Base-by-base conservation (phyloP, 2,888 invertebrate genomes). In the Drosophila cognata region DNA sequence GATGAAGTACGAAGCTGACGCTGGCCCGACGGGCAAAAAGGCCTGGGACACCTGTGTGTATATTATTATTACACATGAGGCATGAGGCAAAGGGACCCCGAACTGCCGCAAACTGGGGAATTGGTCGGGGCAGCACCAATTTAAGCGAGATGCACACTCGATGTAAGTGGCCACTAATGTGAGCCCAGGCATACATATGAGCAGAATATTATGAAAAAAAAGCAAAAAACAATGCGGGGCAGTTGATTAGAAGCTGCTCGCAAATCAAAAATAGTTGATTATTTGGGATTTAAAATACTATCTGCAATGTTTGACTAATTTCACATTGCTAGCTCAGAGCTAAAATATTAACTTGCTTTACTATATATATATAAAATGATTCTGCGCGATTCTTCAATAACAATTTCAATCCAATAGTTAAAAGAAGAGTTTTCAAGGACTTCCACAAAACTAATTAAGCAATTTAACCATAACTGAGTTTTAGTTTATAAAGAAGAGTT, bases 1-100 rank as follows among this genome's bases (percentile, higher is more conserved):
- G 85, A 85, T 85, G 85, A 85, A 83, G 90, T 90, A 89, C 83
- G 86, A 88, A 80, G 82, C 81, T 82, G 88, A 79, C 61, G 73
- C 55, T 76, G 85, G 81, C 84, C 84, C 85, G 68, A 71, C 66
- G 85, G 88, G 83, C 68, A 84, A 79, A 82, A 73, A 31, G 43
- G 85, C 73, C 84, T 72, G 91, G 91, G 89, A 92, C 91, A 91
- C 92, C 91, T 91, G 91, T 91, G 91, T 91, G 91, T 91, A 86
- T 91, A 88, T 91, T 92, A 91, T 91, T 91, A 91, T 90, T 91
- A 90, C 91, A 92, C 91, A 84, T 84, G 57, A 33, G 73, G 56
- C 91, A 85, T 79, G 46, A 8, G 16, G 46, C 46, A 70, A 51
- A 60, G 64, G 57, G 57, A 28, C 50, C 50, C 50, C 13, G 1